phyloP scores from a whole-genome alignment of 2,113 vertebrate species.

The Cricetomys ansorgei region DNA sequence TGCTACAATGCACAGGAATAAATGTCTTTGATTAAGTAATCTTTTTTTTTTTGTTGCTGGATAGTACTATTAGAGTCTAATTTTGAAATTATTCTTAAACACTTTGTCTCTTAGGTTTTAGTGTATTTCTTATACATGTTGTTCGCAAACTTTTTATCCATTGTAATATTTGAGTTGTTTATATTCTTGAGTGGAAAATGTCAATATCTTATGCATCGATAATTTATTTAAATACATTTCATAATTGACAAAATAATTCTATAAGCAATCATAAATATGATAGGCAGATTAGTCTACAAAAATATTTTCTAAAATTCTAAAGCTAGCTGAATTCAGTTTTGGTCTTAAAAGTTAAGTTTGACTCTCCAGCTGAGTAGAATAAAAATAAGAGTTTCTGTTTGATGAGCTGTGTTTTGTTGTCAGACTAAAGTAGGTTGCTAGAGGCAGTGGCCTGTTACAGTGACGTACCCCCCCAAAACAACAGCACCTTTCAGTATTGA shows the following conservation, averaged over 20 bases:
- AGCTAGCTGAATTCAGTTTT: slow-evolving; percentile 20
- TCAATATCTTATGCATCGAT: not conserved
- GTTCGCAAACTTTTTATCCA: slow-evolving; percentile 4
- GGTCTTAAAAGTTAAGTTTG: slow-evolving; percentile 43
- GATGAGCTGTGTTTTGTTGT: slow-evolving; percentile 16
- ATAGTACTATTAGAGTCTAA: not conserved
- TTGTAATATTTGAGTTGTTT: slow-evolving; percentile 27
- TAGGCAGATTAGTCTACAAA: slow-evolving; percentile 18
- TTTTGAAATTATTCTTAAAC: slow-evolving; percentile 16
- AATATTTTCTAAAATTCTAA: slow-evolving; percentile 9
- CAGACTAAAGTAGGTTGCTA: not conserved
- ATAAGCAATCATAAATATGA: not conserved
- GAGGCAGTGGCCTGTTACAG: not conserved
- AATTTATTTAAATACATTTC: slow-evolving; percentile 52
- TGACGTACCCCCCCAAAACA: not conserved
- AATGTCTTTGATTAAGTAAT: slow-evolving; percentile 27
- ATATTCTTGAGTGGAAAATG: slow-evolving; percentile 13
- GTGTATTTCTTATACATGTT: not conserved
- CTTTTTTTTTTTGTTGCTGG: slow-evolving; percentile 6
- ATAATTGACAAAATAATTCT: not conserved
- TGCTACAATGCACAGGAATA: not conserved
- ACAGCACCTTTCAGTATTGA: not conserved
- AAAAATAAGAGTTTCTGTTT: slow-evolving; percentile 27
- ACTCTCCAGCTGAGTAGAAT: not conserved
- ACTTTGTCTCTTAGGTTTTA: slow-evolving; percentile 32